A percentile compares a stretch with the other conserved stretches of the same genome.
Conservation (phyloP, 2,888 invertebrate species). For the Cabera pusaria region DNA sequence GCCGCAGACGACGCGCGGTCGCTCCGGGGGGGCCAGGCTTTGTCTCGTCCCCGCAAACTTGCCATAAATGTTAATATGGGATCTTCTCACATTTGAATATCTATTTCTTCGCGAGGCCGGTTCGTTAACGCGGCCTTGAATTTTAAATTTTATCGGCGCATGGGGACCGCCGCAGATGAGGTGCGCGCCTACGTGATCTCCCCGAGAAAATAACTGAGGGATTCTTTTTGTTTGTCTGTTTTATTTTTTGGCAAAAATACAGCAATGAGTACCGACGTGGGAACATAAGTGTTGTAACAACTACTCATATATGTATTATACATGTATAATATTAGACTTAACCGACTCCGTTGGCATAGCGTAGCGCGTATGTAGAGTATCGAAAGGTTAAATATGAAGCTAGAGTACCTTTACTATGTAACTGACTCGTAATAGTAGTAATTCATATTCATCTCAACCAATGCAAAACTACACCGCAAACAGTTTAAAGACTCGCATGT, state of each 20-base stretch:
- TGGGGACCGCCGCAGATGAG: slow-evolving; percentile 76
- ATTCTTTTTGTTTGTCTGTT: slow-evolving; percentile 67
- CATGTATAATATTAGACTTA: no score
- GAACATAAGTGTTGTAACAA: not conserved
- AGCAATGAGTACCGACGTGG: slow-evolving; percentile 34
- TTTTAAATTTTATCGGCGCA: slow-evolving; percentile 82
- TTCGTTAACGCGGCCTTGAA: slow-evolving; percentile 84
- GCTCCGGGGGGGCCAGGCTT: slow-evolving; percentile 61
- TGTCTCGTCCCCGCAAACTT: slow-evolving; percentile 82
- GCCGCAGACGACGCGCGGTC: slow-evolving; percentile 28
- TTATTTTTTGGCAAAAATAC: slow-evolving; percentile 54
- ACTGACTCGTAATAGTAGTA: no score
- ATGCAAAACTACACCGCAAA: no score
- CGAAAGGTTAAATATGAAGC: no score
- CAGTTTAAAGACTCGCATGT: no score
- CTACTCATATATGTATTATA: no score
- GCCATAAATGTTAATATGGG: slow-evolving; percentile 84
- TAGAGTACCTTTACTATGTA: no score
- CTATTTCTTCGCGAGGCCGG: slow-evolving; percentile 83
- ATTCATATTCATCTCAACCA: no score
- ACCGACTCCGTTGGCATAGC: no score
- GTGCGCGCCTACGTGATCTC: slow-evolving; percentile 80
- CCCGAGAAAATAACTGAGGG: slow-evolving; percentile 70
- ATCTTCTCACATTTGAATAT: slow-evolving; percentile 83
- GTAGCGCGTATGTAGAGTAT: no score